phyloP scores from a whole-genome alignment of 2,113 vertebrate species.

The Theristicus caerulescens region DNA sequence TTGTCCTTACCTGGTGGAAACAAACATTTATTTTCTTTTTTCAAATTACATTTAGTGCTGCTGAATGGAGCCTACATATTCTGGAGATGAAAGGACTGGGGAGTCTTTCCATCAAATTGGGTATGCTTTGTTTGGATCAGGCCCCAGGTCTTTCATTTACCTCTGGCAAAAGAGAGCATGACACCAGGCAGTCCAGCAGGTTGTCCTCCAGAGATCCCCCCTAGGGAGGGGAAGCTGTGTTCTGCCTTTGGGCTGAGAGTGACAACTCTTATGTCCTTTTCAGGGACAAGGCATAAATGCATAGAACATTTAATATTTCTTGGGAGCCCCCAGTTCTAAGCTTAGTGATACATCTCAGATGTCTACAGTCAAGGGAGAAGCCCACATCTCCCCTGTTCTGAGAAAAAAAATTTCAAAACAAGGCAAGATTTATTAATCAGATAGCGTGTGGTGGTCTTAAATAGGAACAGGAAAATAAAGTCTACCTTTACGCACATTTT shows the following conservation, averaged over 20 bases:
- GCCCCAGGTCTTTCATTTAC: neutral
- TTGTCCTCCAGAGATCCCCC: neutral
- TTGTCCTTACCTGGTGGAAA: neutral
- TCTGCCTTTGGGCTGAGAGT: neutral
- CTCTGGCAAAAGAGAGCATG: neutral
- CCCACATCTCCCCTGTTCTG: neutral
- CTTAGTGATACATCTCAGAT: neutral
- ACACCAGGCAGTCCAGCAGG: neutral
- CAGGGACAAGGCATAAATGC: neutral
- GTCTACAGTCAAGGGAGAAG: neutral
- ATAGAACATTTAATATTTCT: neutral
- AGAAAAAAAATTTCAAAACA: neutral
- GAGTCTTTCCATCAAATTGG: neutral
- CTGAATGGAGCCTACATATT: neutral
- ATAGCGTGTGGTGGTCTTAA: neutral
- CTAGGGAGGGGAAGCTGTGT: neutral
- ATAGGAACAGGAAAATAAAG: neutral
- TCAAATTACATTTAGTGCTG: neutral
- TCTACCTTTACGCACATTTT: fast-evolving
- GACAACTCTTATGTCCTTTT: neutral
- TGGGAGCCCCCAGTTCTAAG: neutral
- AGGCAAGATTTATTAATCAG: neutral
- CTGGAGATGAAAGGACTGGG: neutral
- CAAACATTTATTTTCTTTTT: neutral
- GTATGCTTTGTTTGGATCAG: neutral